A percentile compares a stretch with the other conserved stretches of the same genome.
phyloP scores from a whole-genome alignment of 2,888 invertebrate genomes.

The Periphyllus acericola region DNA sequence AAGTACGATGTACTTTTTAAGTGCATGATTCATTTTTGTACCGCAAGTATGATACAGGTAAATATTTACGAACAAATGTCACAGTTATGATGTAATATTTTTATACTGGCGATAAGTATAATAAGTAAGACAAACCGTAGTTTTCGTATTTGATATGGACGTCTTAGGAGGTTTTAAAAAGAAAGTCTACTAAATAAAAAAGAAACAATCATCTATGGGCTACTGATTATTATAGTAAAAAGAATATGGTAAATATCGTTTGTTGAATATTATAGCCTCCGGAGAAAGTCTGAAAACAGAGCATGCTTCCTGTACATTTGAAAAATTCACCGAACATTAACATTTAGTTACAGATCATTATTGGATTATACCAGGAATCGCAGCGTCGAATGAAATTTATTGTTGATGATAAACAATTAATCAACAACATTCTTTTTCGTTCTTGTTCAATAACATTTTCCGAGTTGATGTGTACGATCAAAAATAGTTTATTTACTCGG shows the following conservation, averaged over 20 bases:
- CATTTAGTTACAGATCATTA: slow-evolving; percentile 56
- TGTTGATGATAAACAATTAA: neutral
- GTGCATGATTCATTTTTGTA: too few species aligned
- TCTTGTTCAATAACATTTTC: too few species aligned
- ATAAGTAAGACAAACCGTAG: neutral
- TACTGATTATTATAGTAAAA: slow-evolving; percentile 44
- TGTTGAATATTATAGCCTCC: slow-evolving; percentile 37
- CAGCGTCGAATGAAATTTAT: slow-evolving; percentile 19
- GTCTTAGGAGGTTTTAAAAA: slow-evolving; percentile 49
- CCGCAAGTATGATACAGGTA: too few species aligned
- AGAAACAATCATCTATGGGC: slow-evolving; percentile 44
- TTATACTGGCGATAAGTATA: neutral
- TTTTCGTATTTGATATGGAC: slow-evolving; percentile 41
- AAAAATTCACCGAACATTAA: slow-evolving; percentile 58
- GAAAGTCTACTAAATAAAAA: slow-evolving; percentile 43
- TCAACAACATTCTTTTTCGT: neutral
- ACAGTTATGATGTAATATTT: neutral
- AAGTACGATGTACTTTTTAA: too few species aligned
- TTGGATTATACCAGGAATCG: slow-evolving; percentile 43
- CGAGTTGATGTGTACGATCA: too few species aligned
- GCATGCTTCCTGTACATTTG: slow-evolving; percentile 46
- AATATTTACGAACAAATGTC: neutral
- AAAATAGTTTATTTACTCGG: too few species aligned
- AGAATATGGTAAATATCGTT: slow-evolving; percentile 45
- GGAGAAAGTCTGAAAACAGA: slow-evolving; percentile 57